Conservation (phyloP, 2,888 invertebrate species). For the Drosophila cracens region DNA sequence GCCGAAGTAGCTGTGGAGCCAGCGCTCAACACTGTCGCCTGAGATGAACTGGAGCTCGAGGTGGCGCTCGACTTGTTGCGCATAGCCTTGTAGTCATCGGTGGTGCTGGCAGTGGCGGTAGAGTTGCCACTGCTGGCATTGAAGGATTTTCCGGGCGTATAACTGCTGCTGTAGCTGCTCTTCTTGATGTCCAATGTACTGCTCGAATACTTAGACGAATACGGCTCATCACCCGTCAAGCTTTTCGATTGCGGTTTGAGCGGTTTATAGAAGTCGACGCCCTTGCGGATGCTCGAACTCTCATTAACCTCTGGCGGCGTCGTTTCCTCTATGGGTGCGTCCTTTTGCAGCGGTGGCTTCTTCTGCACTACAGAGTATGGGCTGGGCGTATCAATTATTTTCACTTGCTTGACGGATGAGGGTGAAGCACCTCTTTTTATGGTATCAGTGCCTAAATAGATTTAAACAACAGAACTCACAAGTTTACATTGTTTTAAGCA, state of each 20-base stretch:
- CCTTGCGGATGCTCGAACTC: constrained; percentile 62
- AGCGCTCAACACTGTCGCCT: constrained; percentile 83
- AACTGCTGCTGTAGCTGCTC: constrained; percentile 63
- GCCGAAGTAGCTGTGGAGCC: constrained; percentile 83
- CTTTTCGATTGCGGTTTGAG: constrained; percentile 79
- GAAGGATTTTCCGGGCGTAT: constrained; percentile 59
- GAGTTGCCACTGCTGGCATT: constrained; percentile 62
- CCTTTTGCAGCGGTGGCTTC: constrained; percentile 77
- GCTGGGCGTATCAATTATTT: constrained; percentile 83
- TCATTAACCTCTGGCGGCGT: constrained; percentile 61
- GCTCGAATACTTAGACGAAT: constrained; percentile 67
- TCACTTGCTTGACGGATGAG: constrained; percentile 83
- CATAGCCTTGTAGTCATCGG: constrained; percentile 81
- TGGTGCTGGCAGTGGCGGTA: constrained; percentile 70
- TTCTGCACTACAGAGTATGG: constrained; percentile 83
- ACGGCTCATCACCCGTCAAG: constrained; percentile 55
- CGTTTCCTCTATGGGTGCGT: constrained; percentile 65
- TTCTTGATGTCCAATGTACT: constrained; percentile 69
- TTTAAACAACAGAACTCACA: not conserved
- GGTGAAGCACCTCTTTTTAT: constrained; percentile 85
- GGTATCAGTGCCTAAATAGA: constrained; percentile 84
- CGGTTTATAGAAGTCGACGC: constrained; percentile 83
- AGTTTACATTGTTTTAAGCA: not conserved
- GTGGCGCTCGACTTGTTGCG: constrained; percentile 83
- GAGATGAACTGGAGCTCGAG: constrained; percentile 83